Conservation (phyloP, 2,797 vertebrate genomes). For the Myotis planiceps region DNA sequence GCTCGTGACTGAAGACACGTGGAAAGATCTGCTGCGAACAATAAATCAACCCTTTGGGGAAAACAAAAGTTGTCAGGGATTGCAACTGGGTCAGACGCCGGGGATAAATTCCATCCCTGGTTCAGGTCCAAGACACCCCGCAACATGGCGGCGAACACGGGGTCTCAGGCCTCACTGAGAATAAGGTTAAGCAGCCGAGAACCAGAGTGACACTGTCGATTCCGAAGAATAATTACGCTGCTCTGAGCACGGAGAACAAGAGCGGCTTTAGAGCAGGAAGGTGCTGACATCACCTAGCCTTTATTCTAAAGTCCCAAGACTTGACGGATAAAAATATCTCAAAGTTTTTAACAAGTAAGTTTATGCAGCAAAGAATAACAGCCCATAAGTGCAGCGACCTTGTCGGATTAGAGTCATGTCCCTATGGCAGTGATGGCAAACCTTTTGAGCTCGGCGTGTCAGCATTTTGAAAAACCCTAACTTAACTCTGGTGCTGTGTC, state of each 20-base stretch:
- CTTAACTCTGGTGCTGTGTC: no score
- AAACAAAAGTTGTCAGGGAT: background rate
- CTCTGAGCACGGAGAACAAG: fast-evolving
- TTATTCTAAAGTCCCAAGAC: background rate
- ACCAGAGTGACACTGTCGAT: background rate
- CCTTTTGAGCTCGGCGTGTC: no score
- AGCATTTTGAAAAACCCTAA: no score
- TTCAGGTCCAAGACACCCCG: background rate
- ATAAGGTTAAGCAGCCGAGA: background rate
- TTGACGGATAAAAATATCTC: background rate
- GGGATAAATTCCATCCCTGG: conserved; percentile 43
- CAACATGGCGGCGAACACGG: background rate
- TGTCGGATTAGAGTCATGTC: background rate
- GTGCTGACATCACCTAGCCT: background rate
- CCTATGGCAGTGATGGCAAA: background rate
- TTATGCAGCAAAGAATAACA: background rate
- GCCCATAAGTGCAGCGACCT: background rate
- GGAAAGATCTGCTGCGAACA: background rate
- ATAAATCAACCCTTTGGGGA: conserved; percentile 44
- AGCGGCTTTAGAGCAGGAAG: background rate
- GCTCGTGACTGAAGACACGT: background rate
- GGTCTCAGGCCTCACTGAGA: no score
- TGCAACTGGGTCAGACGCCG: conserved; percentile 10
- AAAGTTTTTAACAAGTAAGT: background rate
- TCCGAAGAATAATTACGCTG: background rate